phyloP scores from a whole-genome alignment of 2,888 invertebrate species.

The Caenorhabditis sp. region DNA sequence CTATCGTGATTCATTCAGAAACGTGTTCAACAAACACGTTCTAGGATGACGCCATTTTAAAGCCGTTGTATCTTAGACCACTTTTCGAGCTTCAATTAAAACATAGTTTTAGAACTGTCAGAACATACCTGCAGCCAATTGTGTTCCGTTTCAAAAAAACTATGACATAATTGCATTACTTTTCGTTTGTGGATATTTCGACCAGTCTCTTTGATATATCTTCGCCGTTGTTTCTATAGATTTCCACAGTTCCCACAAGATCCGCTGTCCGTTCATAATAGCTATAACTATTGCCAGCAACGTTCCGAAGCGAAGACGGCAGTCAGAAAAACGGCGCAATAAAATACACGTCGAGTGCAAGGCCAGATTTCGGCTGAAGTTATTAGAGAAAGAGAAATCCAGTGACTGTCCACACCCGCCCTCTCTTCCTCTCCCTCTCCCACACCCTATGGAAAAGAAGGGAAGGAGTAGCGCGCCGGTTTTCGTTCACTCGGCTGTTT shows the following conservation, averaged over 20 bases:
- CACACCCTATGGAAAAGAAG: conserved; percentile 35
- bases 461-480: conserved; percentile 42
- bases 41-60: conserved; percentile 16
- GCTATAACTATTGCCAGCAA: conserved; percentile 30
- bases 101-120: no score
- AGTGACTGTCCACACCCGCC: conserved; percentile 51
- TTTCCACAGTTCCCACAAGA: no score
- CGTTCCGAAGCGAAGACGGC: conserved; percentile 26
- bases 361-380: conserved; percentile 56
- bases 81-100: background rate
- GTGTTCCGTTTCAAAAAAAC: no score
- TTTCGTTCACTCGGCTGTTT: conserved; percentile 42
- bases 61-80: conserved; percentile 13
- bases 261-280: no score
- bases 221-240: no score
- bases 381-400: conserved; percentile 57
- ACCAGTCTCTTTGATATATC: no score
- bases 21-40: conserved; percentile 36
- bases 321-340: conserved; percentile 29
- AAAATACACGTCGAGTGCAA: conserved; percentile 54
- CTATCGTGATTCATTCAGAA: conserved; percentile 34
- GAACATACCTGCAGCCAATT: no score
- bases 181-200: no score
- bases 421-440: conserved; percentile 19
- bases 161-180: no score